phyloP scores from a whole-genome alignment of 2,797 vertebrate genomes.

The Melanotaenia pygmaea region DNA sequence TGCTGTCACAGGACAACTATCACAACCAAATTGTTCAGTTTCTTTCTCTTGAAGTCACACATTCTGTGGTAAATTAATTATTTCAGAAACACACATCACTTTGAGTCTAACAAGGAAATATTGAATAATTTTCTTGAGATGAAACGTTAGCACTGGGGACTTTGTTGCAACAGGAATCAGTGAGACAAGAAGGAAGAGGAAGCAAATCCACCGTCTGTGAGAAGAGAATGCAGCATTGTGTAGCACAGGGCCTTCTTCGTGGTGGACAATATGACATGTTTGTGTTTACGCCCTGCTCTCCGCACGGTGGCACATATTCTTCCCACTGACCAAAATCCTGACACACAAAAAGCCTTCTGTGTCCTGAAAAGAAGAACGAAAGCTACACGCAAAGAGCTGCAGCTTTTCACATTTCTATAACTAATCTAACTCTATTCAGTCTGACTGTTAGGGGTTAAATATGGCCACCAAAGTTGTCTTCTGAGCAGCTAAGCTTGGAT shows the following conservation, averaged over 20 bases:
- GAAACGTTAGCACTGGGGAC: too few species aligned
- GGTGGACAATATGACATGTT: constrained; percentile 34
- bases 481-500: not conserved
- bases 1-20: constrained; percentile 22
- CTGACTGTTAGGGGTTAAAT: not conserved
- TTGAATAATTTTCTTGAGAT: not conserved
- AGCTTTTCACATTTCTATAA: not conserved
- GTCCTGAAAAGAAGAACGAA: constrained; percentile 4
- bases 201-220: not conserved
- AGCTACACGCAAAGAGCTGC: not conserved
- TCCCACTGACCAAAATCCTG: constrained; percentile 41
- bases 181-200: constrained; percentile 1
- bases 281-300: constrained; percentile 58
- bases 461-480: not conserved
- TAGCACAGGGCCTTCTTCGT: not conserved
- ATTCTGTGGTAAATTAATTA: not conserved
- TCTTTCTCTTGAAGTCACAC: not conserved
- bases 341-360: constrained; percentile 44
- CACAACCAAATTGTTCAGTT: not conserved
- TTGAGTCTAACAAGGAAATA: not conserved
- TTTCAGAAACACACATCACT: not conserved
- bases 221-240: constrained; percentile 39
- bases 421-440: too few species aligned
- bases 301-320: constrained; percentile 1
- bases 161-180: not conserved